Evolutionary conservation across 2,113 vertebrate species (phyloP), one percentile per base, ranked within the genome.

Genomic region (Sorex araneus): DNA sequence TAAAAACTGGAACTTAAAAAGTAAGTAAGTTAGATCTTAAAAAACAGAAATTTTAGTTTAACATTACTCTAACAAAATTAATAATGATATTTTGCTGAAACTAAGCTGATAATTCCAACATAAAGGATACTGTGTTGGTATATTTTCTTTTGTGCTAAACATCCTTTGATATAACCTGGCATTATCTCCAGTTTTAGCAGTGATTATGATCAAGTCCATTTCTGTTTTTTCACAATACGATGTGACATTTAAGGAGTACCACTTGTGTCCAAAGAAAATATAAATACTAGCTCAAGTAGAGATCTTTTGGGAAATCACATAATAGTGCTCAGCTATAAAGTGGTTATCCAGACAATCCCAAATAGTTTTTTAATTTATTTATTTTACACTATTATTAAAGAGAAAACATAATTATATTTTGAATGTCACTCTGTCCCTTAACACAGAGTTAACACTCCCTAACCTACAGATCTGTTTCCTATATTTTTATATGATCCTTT

Each of bases 181-280:
- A 78, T 82, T 70, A 87, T 15, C 11, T 16, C 88, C 13, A 10
- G 86, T 3, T 71, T 78, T 73, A 93, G 70, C 45, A 40, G 21
- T 71, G 23, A 94, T 74, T 85, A 80, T 7, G 27, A 81, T 89
- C 80, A 91, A 96, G 32, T 73, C 28, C 67, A 91, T 54, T 34
- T 96, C 80, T 40, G 25, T 89, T 91, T 54, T 84, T 79, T 96
- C 84, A 87, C 77, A 94, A 89, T 36, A 89, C 69, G n/a, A 78
- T 85, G 84, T 77, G 87, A 83, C 28, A 78, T 93, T 93, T 93
- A 81, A 90, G 89, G 63, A 95, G 67, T 36, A 87, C 80, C 89
- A 70, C 40, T 94, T 94, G 40, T 87, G 57, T 90, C 64, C 45
- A 81, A 0, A 6, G 23, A 82, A 91, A 90, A 8, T 32, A 30